phyloP scores from a whole-genome alignment of 2,797 vertebrate species.

The Varecia variegata region DNA sequence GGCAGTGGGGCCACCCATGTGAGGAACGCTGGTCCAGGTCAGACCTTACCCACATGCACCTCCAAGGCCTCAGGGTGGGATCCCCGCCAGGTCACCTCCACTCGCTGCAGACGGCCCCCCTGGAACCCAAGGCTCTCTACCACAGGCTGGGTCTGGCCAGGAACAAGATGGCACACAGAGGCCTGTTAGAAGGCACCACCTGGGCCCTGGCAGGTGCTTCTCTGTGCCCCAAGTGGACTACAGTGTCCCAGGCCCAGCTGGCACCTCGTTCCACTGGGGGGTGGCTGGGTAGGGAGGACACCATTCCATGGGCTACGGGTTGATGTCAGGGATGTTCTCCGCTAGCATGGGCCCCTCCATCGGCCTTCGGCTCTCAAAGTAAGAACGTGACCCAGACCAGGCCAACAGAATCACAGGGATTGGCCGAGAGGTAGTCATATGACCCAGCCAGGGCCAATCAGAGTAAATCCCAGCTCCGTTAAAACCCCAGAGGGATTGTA shows the following conservation, averaged over 20 bases:
- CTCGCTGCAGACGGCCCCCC: slow-evolving; percentile 86
- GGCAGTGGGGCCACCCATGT: not conserved
- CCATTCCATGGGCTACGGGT: not conserved
- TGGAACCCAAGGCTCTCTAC: slow-evolving; percentile 89
- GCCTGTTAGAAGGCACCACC: not conserved
- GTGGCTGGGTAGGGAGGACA: not conserved
- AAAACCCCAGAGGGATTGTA: not conserved
- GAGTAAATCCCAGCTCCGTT: not conserved
- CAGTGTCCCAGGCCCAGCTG: not conserved
- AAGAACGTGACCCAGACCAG: not conserved
- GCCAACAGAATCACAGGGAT: not conserved
- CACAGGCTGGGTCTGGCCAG: slow-evolving; percentile 92
- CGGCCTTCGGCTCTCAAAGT: not conserved
- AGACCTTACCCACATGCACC: slow-evolving; percentile 88
- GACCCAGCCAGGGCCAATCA: not conserved
- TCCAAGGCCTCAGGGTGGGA: slow-evolving; percentile 87
- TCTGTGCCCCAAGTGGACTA: not conserved
- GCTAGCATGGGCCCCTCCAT: not conserved
- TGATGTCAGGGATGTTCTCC: not conserved
- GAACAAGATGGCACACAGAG: not conserved
- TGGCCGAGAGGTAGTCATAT: not conserved
- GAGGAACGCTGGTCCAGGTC: not conserved
- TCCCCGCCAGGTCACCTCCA: slow-evolving; percentile 87
- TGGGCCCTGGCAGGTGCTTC: not conserved
- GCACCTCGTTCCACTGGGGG: not conserved